These are phyloP conservation scores for Apamea anceps DNA, from an alignment of 2,888 invertebrate species.

Conservation along the genomic window DNA sequence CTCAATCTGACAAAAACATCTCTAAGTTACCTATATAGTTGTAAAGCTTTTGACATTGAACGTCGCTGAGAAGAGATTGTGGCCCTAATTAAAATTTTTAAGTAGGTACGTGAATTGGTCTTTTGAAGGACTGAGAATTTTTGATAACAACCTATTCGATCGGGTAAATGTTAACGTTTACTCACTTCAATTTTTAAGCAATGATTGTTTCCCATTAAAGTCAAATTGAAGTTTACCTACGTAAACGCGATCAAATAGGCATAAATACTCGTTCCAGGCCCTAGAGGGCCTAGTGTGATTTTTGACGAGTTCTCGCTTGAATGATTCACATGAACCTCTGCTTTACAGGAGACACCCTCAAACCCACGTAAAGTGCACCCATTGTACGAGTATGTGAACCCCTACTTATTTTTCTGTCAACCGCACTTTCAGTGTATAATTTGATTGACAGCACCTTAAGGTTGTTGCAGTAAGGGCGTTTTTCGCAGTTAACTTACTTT, in stretches of 20 bases:
- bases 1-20: background rate
- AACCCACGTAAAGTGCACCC: constrained; percentile 8
- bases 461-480: background rate
- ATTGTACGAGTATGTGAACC: constrained; percentile 8
- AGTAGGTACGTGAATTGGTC: no score
- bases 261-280: background rate
- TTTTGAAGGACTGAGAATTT: no score
- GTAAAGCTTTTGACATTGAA: background rate
- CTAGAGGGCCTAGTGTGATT: background rate
- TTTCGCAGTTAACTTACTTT: constrained; percentile 6
- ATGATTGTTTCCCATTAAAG: background rate
- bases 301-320: background rate
- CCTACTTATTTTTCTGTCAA: background rate
- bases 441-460: background rate
- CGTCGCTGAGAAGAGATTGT: background rate
- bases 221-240: background rate
- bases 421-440: background rate
- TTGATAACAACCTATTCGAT: background rate
- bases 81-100: background rate
- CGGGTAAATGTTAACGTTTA: background rate
- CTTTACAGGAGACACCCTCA: background rate
- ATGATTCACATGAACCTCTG: background rate
- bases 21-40: background rate
- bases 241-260: background rate
- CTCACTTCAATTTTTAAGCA: background rate